A percentile compares a stretch with the other conserved stretches of the same genome.
These are phyloP conservation scores for Gyrodactylus salaris DNA, from an alignment of 1,140 invertebrate species.

Conservation along the genomic window DNA sequence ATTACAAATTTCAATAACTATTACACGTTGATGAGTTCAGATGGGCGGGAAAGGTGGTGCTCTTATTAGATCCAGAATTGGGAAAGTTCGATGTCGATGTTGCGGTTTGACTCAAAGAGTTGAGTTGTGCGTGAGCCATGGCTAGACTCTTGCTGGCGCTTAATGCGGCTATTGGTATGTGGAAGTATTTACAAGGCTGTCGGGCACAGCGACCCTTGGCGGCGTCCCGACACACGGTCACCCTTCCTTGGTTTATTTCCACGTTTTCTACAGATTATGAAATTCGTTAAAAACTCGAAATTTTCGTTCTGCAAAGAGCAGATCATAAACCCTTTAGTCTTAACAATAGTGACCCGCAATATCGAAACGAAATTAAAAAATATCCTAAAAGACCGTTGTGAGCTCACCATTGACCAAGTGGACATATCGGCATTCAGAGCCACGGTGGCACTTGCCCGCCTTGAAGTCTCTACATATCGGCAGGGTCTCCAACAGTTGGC, in stretches of 20 bases:
- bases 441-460: conserved; percentile 57
- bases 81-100: no score
- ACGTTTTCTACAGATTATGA: conserved; percentile 36
- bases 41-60: no score
- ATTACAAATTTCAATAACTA: no score
- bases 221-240: conserved; percentile 65
- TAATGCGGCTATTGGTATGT: conserved; percentile 12
- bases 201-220: conserved; percentile 53
- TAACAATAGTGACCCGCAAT: no score
- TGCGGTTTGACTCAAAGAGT: no score
- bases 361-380: no score
- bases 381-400: no score
- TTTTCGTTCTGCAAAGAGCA: background rate
- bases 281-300: background rate
- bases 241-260: conserved; percentile 59
- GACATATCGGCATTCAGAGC: conserved; percentile 61
- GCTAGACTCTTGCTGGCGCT: background rate
- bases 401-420: conserved; percentile 57
- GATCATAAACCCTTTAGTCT: no score
- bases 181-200: conserved; percentile 43
- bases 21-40: no score
- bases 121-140: background rate
- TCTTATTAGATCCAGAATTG: no score
- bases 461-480: conserved; percentile 94
- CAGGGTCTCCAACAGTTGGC: conserved; percentile 93